Evolutionary conservation across 1,140 invertebrate genomes (phyloP).

Genomic region (Drosophila fuyamai): DNA sequence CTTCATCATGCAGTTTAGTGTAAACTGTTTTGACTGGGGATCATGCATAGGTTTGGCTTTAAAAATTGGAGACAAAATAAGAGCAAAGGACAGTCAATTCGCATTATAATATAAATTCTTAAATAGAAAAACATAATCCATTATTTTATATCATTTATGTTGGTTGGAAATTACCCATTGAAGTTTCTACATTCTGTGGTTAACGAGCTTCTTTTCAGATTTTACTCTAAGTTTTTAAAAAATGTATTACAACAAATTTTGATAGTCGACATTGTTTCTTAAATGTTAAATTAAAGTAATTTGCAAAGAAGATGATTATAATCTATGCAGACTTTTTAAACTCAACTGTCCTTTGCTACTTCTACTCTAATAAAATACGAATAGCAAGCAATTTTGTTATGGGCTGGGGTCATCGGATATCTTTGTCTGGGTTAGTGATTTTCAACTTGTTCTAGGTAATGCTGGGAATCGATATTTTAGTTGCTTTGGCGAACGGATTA

Average conservation of each 20-base stretch:
- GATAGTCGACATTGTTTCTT: no score
- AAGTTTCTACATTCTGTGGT: not conserved
- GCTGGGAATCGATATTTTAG: constrained; percentile 33
- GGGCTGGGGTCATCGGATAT: constrained; percentile 10
- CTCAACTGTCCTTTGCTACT: constrained; percentile 12
- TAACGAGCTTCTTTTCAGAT: no score
- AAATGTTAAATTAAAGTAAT: no score
- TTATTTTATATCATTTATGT: no score
- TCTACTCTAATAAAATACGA: constrained; percentile 25
- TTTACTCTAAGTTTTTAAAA: no score
- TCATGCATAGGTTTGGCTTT: constrained; percentile 24
- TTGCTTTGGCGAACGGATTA: constrained; percentile 55
- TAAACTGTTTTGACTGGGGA: constrained; percentile 3
- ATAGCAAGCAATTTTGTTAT: constrained; percentile 28
- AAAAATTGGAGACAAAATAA: not conserved
- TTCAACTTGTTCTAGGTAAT: constrained; percentile 30
- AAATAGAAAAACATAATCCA: no score
- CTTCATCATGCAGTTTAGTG: constrained; percentile 38
- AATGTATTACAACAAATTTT: no score
- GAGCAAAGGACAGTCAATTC: constrained; percentile 11
- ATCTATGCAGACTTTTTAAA: no score
- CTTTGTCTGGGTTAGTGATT: constrained; percentile 26
- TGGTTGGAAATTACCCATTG: not conserved
- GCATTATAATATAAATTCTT: no score
- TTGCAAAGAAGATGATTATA: no score